Evolutionary conservation across 1,140 invertebrate genomes (phyloP).

Genomic region (Tetramorium parvispinum): DNA sequence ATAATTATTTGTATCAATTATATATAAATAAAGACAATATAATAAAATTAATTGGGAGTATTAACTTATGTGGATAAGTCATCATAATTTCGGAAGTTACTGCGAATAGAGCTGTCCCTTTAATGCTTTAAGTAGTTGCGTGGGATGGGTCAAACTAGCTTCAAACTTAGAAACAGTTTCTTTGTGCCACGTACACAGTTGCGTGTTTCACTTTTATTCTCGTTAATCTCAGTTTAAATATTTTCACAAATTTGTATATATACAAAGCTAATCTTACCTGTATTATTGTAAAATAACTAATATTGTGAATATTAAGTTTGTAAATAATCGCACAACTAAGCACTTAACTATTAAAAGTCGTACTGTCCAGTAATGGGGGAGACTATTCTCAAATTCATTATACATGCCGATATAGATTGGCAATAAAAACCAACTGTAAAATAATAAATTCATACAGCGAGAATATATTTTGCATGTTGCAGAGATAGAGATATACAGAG

Average conservation of each 20-base stretch:
- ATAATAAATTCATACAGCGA: conserved; percentile 11
- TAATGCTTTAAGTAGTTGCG: conserved; percentile 43
- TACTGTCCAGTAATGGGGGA: conserved; percentile 8
- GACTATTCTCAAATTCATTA: background rate
- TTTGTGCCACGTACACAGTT: background rate
- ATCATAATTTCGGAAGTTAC: background rate
- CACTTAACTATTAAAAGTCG: conserved; percentile 36
- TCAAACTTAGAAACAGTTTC: conserved; percentile 20
- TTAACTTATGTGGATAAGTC: background rate
- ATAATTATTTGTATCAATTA: background rate
- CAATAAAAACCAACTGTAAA: background rate
- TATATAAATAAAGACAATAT: background rate
- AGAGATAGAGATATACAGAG: background rate
- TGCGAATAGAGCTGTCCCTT: conserved; percentile 9
- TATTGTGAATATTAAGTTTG: background rate
- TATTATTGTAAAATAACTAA: background rate
- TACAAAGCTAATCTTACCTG: background rate
- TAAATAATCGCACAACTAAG: background rate
- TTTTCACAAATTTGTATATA: background rate
- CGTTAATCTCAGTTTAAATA: background rate
- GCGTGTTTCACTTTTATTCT: background rate
- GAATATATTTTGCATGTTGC: conserved; percentile 22
- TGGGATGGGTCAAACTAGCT: conserved; percentile 36
- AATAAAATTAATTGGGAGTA: background rate
- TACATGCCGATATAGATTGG: background rate